Conservation (phyloP, 2,888 invertebrate species). For the Platypus cylindrus region DNA sequence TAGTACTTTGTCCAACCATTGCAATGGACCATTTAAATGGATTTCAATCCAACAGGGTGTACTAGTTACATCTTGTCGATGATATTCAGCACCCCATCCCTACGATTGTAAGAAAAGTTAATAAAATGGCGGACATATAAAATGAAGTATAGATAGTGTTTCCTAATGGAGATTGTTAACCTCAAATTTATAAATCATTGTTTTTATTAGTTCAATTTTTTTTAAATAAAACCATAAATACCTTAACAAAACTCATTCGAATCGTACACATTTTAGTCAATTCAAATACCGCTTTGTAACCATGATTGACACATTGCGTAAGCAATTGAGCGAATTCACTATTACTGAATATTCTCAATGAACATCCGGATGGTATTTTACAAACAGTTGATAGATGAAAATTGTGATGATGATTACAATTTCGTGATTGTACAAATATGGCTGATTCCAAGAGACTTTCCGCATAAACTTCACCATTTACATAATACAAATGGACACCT, state of each 20-base stretch:
- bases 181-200: too few relatives aligned
- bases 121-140: too few relatives aligned
- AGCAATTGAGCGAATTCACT: constrained; percentile 90
- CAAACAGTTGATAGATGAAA: constrained; percentile 99
- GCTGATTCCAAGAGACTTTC: constrained; percentile 95
- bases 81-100: constrained; percentile 99
- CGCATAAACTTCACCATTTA: constrained; percentile 95
- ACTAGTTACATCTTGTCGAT: constrained; percentile 95
- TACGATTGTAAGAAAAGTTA: too few relatives aligned
- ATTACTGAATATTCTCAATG: constrained; percentile 96
- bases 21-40: constrained; percentile 92
- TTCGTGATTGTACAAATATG: constrained; percentile 96
- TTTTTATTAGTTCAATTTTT: too few relatives aligned
- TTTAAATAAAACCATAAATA: too few relatives aligned
- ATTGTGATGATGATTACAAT: constrained; percentile 96
- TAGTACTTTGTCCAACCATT: constrained; percentile 96
- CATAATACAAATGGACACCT: constrained; percentile 45
- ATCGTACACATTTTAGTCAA: constrained; percentile 99
- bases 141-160: too few relatives aligned
- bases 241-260: constrained; percentile 94
- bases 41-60: constrained; percentile 99
- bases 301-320: constrained; percentile 95
- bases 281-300: constrained; percentile 98
- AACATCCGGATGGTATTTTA: constrained; percentile 94
- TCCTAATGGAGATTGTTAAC: too few relatives aligned